phyloP scores from a whole-genome alignment of 2,888 invertebrate species.

The Spicauda simplicius region DNA sequence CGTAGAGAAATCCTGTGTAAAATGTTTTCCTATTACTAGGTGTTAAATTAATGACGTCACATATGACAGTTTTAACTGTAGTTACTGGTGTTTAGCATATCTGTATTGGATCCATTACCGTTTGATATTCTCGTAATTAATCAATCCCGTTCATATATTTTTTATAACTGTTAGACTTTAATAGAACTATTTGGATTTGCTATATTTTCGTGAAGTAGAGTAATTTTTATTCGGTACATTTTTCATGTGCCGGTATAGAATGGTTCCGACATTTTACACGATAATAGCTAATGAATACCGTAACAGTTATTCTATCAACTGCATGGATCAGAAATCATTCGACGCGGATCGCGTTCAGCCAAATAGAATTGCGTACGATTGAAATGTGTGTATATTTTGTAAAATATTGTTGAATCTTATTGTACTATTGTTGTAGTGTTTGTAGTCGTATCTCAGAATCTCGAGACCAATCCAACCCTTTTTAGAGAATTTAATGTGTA shows the following conservation, averaged over 20 bases:
- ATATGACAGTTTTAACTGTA: slow-evolving; percentile 1
- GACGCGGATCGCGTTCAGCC: slow-evolving; percentile 40
- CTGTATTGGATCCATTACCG: slow-evolving; percentile 26
- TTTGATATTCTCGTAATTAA: slow-evolving; percentile 18
- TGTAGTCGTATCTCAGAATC: slow-evolving; percentile 72
- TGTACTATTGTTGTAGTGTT: slow-evolving; percentile 67
- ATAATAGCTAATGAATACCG: not conserved
- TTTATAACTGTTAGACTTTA: slow-evolving; percentile 26
- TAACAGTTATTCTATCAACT: not conserved
- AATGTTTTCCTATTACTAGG: slow-evolving; percentile 23
- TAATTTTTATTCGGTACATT: slow-evolving; percentile 11
- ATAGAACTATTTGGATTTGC: slow-evolving; percentile 26
- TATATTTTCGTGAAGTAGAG: slow-evolving; percentile 18
- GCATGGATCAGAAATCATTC: slow-evolving; percentile 10
- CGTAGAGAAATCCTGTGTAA: slow-evolving; percentile 8
- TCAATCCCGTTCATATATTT: slow-evolving; percentile 20
- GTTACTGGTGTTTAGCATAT: slow-evolving; percentile 19
- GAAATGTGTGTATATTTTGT: slow-evolving; percentile 75
- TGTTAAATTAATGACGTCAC: slow-evolving; percentile 18
- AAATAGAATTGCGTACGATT: slow-evolving; percentile 37
- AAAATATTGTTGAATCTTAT: slow-evolving; percentile 74
- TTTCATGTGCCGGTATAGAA: not conserved
- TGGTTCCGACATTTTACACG: slow-evolving; percentile 2
- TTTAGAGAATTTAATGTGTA: slow-evolving; percentile 73
- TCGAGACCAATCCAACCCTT: slow-evolving; percentile 80